These are phyloP conservation scores for Flexamia atlantica DNA, from an alignment of 2,888 invertebrate genomes.

Conservation along the genomic window DNA sequence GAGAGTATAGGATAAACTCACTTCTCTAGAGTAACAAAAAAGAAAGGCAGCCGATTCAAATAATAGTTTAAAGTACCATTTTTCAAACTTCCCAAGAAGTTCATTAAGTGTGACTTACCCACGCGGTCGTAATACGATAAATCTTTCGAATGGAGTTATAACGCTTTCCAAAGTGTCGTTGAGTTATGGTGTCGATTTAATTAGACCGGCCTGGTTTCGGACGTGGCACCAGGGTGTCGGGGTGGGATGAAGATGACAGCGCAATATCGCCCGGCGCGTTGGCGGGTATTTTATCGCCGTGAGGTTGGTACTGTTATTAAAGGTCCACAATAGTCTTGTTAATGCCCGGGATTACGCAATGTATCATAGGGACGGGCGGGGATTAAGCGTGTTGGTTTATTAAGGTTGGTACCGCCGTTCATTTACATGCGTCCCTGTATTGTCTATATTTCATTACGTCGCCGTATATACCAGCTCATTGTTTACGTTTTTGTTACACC, in stretches of 20 bases:
- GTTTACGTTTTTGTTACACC: not conserved
- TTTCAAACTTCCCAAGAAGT: too few relatives aligned
- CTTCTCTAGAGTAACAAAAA: too few relatives aligned
- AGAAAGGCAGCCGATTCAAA: too few relatives aligned
- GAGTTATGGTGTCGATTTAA: conserved; percentile 34
- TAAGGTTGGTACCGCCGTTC: conserved; percentile 43
- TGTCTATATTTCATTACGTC: conserved; percentile 19
- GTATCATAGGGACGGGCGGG: conserved; percentile 53
- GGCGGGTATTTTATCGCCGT: conserved; percentile 45
- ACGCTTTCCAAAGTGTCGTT: not conserved
- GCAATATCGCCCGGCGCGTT: conserved; percentile 26
- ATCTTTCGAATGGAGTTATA: conserved; percentile 23
- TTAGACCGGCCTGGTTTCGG: conserved; percentile 5
- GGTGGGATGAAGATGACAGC: not conserved
- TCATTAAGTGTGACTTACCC: not conserved
- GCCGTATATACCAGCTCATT: not conserved
- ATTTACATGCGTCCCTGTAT: conserved; percentile 23
- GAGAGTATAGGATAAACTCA: too few relatives aligned
- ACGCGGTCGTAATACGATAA: not conserved
- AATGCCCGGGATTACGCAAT: conserved; percentile 54
- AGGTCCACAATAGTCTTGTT: conserved; percentile 55
- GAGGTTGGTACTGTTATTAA: conserved; percentile 58
- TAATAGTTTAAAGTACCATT: too few relatives aligned
- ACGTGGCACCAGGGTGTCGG: not conserved
- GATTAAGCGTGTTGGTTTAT: conserved; percentile 53